Evolutionary conservation across 2,888 invertebrate genomes (phyloP), one percentile per base, ranked within the genome.

Genomic region (Pharmacophagus antenor): DNA sequence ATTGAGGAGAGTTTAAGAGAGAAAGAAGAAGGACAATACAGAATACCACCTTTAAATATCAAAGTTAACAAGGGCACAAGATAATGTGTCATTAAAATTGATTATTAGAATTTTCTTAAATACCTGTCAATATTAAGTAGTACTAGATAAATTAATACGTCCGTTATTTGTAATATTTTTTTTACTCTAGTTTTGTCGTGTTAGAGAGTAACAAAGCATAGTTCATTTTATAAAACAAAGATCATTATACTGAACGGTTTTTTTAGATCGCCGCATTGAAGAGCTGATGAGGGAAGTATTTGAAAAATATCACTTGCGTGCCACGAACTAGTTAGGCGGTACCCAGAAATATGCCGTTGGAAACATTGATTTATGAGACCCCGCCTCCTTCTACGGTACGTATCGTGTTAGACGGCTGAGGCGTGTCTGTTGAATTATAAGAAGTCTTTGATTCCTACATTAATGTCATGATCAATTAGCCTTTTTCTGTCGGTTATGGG

Each of bases 281-380:
- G 47, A 18, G 17, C 21, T 41, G 52, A 58, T 52, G 46, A 53
- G 25, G 48, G 53, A 59, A 54, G 25, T 20, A 76, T 80, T 56
- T 31, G 56, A 52, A 78, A 83, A 84, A 82, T 85, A 84, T 84
- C 71, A 76, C 77, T 71, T 69, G 85, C 87, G 84, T 86, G 85
- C 68, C 65, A 63, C 59, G 72, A 74, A 76, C 81, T 81, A 81
- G 79, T 82, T 82, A 79, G 69, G 67, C 63, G 72, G 64, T 62
- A 67, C 67, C 69, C 66, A 68, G 66, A 71, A 66, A 63, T 67
- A 71, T 64, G 67, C 63, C 70, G 69, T 69, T 69, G 65, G 70
- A 67, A 72, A 68, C 73, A 68, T 72, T 76, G 77, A 77, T 77
- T 75, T 77, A 76, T 72, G 63, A 61, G 64, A 58, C 63, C 61